A percentile compares a stretch with the other conserved stretches of the same genome.
phyloP scores from a whole-genome alignment of 2,797 vertebrate species.

The Propithecus deckenii region DNA sequence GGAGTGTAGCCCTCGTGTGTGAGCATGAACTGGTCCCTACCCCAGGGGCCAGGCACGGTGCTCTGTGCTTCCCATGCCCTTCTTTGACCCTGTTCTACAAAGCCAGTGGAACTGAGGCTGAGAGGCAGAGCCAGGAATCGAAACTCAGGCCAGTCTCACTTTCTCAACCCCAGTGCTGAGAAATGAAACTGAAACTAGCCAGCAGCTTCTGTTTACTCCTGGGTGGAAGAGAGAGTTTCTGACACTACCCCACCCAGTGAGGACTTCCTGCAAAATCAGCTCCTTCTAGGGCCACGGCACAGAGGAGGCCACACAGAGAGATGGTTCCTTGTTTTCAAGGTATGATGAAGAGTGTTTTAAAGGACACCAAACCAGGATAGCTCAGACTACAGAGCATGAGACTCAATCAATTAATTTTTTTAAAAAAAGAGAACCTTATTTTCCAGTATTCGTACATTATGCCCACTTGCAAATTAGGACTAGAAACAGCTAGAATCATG shows the following conservation, averaged over 20 bases:
- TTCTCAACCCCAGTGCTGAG: neutral
- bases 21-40: rapidly evolving
- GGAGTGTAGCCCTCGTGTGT: rapidly evolving
- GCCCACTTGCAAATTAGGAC: neutral
- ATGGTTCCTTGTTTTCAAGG: neutral
- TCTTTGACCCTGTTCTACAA: neutral
- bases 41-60: rapidly evolving
- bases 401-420: neutral
- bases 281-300: neutral
- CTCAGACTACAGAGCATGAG: neutral
- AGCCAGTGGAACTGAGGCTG: neutral
- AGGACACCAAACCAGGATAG: neutral
- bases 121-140: neutral
- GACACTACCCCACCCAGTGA: neutral
- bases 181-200: neutral
- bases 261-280: neutral
- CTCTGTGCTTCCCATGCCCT: rapidly evolving
- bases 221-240: neutral
- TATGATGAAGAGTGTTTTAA: neutral
- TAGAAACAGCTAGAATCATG: neutral
- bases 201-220: neutral
- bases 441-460: neutral
- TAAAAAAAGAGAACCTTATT: neutral
- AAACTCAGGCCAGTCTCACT: neutral
- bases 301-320: neutral